Base-by-base conservation (phyloP, 2,797 vertebrate species). In the Danio albolineatus region DNA sequence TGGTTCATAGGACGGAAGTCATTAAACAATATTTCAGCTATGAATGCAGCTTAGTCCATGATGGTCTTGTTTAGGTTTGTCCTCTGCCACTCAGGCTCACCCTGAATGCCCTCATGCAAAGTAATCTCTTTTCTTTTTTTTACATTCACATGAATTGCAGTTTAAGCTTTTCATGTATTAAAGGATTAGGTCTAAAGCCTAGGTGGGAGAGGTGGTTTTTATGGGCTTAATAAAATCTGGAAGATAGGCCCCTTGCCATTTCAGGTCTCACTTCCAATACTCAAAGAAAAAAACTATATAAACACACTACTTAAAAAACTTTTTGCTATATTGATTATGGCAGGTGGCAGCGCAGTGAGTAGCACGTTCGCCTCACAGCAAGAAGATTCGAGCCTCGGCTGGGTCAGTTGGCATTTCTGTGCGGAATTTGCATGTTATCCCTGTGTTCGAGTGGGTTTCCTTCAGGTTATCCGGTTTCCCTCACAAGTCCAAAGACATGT, bases 141-240 rank as follows among this genome's bases (percentile, higher is more conserved):
- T 73, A 84, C 85, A 83, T 89, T 90, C 83, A 85, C 72, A 85
- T 84, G 82, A 92, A 91, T 89, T 92, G 84, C 87, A 90, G 87
- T 93, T 91, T 85, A 89, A 91, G 85, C 85, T 87, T 82, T 92
- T 92, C 67, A 43, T 85, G 90, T 92, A 91, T 92, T 91, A 90
- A 89, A 85, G 90, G 89, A 92, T 93, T 93, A 92, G 10, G 84
- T 81, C 85, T 86, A 88, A 88, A 91, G 89, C 83, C 88, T 86
- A 91, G 90, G 88, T 87, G 89, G 86, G 75, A 85, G 86, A 81
- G 65, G 84, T 89, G 86, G 87, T 88, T 91, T 88, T 88, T 86
- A 83, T 79, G 87, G 87, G 88, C 85, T 90, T 90, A 86, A 85
- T 85, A 65, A 84, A 88, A 89, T 78, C 83, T 80, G 85, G 85